Base-by-base conservation (phyloP, 2,797 vertebrate species). In the Fistularia commersonii region DNA sequence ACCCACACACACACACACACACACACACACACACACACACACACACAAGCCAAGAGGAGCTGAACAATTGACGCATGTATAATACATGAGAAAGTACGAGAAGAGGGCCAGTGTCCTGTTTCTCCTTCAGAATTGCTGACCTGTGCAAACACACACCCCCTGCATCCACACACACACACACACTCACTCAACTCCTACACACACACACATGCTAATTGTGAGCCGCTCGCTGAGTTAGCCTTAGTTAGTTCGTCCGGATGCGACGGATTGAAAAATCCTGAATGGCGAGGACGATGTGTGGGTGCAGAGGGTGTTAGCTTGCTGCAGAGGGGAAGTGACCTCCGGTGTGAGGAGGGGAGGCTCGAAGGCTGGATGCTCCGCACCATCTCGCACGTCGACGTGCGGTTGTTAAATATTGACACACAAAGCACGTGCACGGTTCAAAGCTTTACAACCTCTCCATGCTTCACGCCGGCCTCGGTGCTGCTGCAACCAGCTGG, bases 81-180 rank as follows among this genome's bases (percentile, higher is more conserved):
- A 80, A 84, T 84, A 64, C 59, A 88, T 87, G 80, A 82, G 74
- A 51, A 53, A 57, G 63, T 64, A 74, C 64, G 71, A 68, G 77
- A 59, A 57, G 61, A 66, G 69, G 67, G 61, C 8, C 57, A 63
- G 72, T 57, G 77, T 81, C 78, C 79, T 61, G 64, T 79, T 85
- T 87, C 79, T 81, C 83, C 81, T 87, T 57, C 55, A 83, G 61
- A 81, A 86, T 42, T 84, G 83, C 83, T 87, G 83, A 87, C 76
- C 65, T 40, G 34, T 39, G 67, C 73, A 76, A 48, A 57, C 48
- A 37, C 44, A 13, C 23, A 48, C 38, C 43, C 38, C 52, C 35
- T 40, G 56, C 65, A 48, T 36, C 41, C 51, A 51, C 51, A 48
- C 44, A 60, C 42, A 55, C 39, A 50, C 52, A 66, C 63, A 50